Evolutionary conservation across 2,888 invertebrate species (phyloP).

Genomic region (Sabellastarte sp.): DNA sequence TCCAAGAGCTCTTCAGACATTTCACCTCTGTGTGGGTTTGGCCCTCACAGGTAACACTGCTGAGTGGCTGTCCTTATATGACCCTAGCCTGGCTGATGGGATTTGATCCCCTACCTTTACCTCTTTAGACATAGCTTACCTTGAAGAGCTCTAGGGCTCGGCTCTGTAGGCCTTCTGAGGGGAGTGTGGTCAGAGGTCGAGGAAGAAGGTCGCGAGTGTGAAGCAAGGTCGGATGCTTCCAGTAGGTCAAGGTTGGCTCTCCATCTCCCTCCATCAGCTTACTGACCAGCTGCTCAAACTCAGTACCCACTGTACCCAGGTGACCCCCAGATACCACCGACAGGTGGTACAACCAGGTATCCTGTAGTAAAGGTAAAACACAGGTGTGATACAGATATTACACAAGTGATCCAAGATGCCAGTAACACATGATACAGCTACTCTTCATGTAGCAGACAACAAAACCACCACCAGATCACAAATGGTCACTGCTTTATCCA

Average conservation of each 20-base stretch:
- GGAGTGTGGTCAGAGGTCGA: constrained; percentile 85
- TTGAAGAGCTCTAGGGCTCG: constrained; percentile 93
- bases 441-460: too few relatives aligned
- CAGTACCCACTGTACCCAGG: constrained; percentile 89
- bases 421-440: too few relatives aligned
- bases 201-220: constrained; percentile 89
- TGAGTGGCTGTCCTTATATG: too few relatives aligned
- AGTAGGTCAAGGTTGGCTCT: constrained; percentile 67
- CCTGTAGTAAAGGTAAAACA: constrained; percentile 49
- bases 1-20: too few relatives aligned
- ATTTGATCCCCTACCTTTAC: too few relatives aligned
- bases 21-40: too few relatives aligned
- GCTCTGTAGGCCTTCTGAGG: constrained; percentile 82
- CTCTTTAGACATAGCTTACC: too few relatives aligned
- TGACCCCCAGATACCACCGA: constrained; percentile 89
- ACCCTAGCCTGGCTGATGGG: too few relatives aligned
- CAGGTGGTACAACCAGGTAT: constrained; percentile 68
- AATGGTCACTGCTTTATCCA: too few relatives aligned
- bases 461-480: too few relatives aligned
- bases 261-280: constrained; percentile 96
- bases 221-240: constrained; percentile 87
- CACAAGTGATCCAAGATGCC: not conserved
- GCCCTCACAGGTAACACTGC: too few relatives aligned
- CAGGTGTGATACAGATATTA: too few relatives aligned
- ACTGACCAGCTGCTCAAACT: constrained; percentile 87